These are phyloP conservation scores for Avahi laniger DNA, from an alignment of 2,797 vertebrate species.

Conservation along the genomic window DNA sequence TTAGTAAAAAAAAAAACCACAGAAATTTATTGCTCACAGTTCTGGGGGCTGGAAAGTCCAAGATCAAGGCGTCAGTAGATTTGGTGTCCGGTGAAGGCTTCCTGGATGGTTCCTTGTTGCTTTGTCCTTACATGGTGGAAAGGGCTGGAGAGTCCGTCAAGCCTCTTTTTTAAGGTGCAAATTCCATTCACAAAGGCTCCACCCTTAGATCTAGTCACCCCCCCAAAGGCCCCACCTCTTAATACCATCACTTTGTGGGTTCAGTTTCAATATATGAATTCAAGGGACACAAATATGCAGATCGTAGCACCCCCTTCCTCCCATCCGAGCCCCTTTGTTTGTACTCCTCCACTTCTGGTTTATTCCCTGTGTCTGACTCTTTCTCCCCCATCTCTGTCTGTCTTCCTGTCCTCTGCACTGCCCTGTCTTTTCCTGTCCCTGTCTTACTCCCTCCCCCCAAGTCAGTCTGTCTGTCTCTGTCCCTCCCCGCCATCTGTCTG, in stretches of 20 bases:
- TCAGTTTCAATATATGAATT: background rate
- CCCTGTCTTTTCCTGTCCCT: background rate
- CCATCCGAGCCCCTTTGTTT: background rate
- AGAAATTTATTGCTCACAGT: background rate
- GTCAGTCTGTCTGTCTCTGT: background rate
- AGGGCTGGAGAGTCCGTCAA: background rate
- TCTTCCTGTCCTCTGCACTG: background rate
- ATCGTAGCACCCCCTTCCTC: background rate
- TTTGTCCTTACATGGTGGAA: background rate
- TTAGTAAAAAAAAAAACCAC: background rate
- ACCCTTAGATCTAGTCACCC: background rate
- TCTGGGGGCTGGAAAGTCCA: background rate
- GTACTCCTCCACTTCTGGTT: background rate
- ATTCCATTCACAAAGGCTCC: background rate
- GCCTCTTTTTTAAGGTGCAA: background rate
- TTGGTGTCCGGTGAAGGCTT: background rate
- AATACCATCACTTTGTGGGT: background rate
- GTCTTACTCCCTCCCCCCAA: background rate
- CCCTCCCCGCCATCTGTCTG: too few relatives aligned
- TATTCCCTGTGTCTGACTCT: background rate
- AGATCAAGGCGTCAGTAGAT: too few relatives aligned
- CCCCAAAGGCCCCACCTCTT: background rate
- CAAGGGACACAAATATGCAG: background rate
- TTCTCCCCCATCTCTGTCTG: background rate
- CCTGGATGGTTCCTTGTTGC: too few relatives aligned